A percentile compares a stretch with the other conserved stretches of the same genome.
Evolutionary conservation across 2,113 vertebrate species (phyloP).

Genomic region (Hypomesus transpacificus): DNA sequence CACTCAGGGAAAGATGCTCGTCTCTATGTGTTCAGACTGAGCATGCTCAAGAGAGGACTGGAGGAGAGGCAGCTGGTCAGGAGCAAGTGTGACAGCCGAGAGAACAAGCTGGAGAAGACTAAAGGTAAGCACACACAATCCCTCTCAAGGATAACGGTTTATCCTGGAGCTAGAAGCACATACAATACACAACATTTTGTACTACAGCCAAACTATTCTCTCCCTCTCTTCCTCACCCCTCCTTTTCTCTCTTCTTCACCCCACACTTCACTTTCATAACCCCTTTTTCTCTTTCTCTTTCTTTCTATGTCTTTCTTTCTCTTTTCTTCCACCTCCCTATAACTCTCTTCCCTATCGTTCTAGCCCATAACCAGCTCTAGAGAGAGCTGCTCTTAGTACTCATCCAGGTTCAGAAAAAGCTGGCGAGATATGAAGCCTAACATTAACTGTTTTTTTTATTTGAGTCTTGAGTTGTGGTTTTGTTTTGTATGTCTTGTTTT

Average conservation of each 20-base stretch:
- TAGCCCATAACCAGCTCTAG: no score
- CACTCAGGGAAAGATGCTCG: conserved; percentile 90
- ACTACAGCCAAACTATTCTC: background rate
- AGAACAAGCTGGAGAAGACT: conserved; percentile 97
- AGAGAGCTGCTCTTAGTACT: no score
- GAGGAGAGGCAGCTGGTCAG: conserved; percentile 78
- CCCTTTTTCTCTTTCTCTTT: background rate
- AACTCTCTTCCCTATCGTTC: conserved; percentile 18
- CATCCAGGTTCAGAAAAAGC: no score
- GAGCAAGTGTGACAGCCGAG: conserved; percentile 87
- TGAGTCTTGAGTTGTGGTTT: no score
- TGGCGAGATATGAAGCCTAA: no score
- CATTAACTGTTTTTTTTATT: no score
- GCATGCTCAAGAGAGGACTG: conserved; percentile 75
- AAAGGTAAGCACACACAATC: conserved; percentile 75
- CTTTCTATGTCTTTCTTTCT: conserved; percentile 15
- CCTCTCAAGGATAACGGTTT: background rate
- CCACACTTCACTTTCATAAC: no score
- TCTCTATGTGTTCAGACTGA: conserved; percentile 90
- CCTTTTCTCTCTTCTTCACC: background rate
- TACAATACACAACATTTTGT: background rate
- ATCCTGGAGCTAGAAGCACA: background rate
- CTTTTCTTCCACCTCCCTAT: background rate
- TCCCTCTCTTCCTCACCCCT: background rate
- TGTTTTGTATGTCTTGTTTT: no score